phyloP scores from a whole-genome alignment of 2,888 invertebrate species.

The Rotaria macrura region DNA sequence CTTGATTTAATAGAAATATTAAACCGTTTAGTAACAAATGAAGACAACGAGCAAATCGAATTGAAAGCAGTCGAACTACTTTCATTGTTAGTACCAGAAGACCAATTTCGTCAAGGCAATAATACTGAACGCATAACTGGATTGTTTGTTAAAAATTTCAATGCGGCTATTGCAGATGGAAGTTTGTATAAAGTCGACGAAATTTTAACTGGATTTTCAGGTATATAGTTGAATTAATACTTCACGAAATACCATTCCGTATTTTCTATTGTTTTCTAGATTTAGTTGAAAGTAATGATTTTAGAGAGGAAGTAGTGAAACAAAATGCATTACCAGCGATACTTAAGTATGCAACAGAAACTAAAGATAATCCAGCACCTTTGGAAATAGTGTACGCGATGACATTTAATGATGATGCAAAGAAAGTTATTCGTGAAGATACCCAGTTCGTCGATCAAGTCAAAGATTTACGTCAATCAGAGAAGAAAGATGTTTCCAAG shows the following conservation, averaged over 20 bases:
- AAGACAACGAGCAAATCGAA: not conserved
- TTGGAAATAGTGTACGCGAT: not conserved
- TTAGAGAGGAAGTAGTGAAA: not conserved
- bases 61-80: not conserved
- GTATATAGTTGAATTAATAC: not conserved
- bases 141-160: not conserved
- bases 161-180: not conserved
- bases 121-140: not conserved
- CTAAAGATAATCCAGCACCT: not conserved
- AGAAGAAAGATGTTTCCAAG: not conserved
- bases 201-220: not conserved
- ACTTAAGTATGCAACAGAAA: not conserved
- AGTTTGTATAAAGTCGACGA: not conserved
- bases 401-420: not conserved
- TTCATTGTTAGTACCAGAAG: not conserved
- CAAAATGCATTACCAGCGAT: not conserved
- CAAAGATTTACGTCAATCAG: not conserved
- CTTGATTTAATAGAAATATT: not conserved
- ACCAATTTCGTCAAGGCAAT: not conserved
- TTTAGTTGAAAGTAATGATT: not conserved
- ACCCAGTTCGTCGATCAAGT: not conserved
- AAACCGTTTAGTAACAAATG: not conserved
- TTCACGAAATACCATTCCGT: no score
- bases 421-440: not conserved
- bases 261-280: not conserved